Evolutionary conservation across 2,113 vertebrate genomes (phyloP).

Genomic region (Leucoraja erinaceus): DNA sequence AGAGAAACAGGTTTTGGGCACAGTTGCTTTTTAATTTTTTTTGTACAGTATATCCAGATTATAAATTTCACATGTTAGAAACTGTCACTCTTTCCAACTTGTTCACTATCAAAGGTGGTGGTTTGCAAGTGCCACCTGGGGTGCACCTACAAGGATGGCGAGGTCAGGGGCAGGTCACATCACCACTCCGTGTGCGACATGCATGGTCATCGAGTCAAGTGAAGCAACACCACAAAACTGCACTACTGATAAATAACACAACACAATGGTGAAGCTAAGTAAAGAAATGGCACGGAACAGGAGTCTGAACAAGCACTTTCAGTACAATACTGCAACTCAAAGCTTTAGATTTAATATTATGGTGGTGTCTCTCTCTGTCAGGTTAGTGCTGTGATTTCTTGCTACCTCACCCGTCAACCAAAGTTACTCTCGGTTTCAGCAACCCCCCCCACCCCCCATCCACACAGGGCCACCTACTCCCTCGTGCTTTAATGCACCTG

Average conservation of each 20-base stretch:
- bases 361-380: neutral
- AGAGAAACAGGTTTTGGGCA: neutral
- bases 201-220: neutral
- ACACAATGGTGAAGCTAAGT: conserved; percentile 4
- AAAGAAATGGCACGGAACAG: conserved; percentile 7
- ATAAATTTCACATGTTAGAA: conserved; percentile 29
- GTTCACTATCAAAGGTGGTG: neutral
- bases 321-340: conserved; percentile 21
- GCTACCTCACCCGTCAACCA: neutral
- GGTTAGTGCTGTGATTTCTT: neutral
- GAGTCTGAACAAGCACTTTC: conserved; percentile 29
- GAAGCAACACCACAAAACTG: conserved; percentile 6
- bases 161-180: neutral
- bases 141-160: neutral
- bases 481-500: neutral
- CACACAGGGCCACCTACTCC: too few species aligned
- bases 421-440: too few species aligned
- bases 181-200: neutral
- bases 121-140: neutral
- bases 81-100: conserved; percentile 13
- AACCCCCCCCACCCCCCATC: neutral
- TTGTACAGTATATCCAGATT: conserved; percentile 32
- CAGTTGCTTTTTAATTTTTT: neutral
- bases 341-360: neutral
- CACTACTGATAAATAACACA: conserved; percentile 27